Base-by-base conservation (phyloP, 1,140 invertebrate genomes). In the Proctacanthus coquilletti region DNA sequence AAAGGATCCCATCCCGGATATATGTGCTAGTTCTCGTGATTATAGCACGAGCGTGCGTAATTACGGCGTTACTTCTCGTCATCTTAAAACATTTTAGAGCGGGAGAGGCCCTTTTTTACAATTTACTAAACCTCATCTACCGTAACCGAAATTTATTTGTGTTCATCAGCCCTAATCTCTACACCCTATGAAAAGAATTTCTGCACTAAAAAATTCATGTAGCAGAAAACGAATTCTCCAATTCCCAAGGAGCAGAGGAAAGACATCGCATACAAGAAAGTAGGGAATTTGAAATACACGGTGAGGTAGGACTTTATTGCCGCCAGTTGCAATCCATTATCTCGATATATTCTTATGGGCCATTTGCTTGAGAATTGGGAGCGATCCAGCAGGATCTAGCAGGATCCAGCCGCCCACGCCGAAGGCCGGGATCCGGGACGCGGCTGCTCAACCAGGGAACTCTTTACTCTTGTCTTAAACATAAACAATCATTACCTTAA, bases 171-270 rank as follows among this genome's bases (percentile, higher is more conserved):
- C 23, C 13, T 27, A 27, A 27, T 27, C 23, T 27, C 13, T 27
- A 8, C 23, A 13, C 13, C 13, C 13, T 27, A 13, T 9, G 13
- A 27, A 13, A 27, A 27, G 13, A 27, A 9, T 27, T 13, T 27
- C 23, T 27, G 23, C 23, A 27, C 23, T 27, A 27, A 27, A 27
- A 27, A 27, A 27, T 27, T 27, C 23, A 27, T 27, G 23, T 27
- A 27, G 23, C 23, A 27, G 23, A 27, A 27, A 27, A 27, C 23
- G 23, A 27, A 27, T 27, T 13, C 8, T 8, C 23, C 23, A 27
- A 27, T 27, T 13, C 23, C 23, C 23, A 27, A 8, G 13, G 23
- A 27, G n/a, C n/a, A n/a, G n/a, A n/a, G n/a, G n/a, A n/a, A n/a
- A n/a, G n/a, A 27, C 13, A 27, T 27, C 23, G 23, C 23, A 27